These are phyloP conservation scores for Austrolebias charrua DNA, from an alignment of 2,797 vertebrate genomes.

Conservation along the genomic window DNA sequence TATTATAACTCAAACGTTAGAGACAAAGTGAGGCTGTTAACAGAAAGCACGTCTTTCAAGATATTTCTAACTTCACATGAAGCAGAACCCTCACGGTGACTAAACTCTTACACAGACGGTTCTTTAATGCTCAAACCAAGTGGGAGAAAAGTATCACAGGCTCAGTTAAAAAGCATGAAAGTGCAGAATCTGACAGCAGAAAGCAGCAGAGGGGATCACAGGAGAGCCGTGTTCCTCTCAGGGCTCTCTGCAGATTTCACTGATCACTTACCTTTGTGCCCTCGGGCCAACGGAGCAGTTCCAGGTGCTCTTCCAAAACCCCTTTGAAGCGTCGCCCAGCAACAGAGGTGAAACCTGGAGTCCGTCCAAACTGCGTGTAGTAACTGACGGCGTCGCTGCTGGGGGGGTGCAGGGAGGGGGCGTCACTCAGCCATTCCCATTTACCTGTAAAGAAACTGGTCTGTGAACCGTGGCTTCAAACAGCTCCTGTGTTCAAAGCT, in stretches of 20 bases:
- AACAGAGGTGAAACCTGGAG: constrained; percentile 72
- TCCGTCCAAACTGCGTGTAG: constrained; percentile 81
- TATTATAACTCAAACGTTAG: too few relatives aligned
- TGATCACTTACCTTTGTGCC: constrained; percentile 48
- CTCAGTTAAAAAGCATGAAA: background rate
- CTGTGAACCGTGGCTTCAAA: too few relatives aligned
- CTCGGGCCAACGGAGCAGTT: constrained; percentile 82
- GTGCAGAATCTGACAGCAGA: too few relatives aligned
- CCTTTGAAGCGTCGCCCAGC: constrained; percentile 76
- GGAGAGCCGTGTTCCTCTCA: background rate
- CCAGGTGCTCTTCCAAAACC: constrained; percentile 78
- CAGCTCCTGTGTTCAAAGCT: too few relatives aligned
- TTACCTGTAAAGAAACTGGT: constrained; percentile 74
- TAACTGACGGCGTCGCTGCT: constrained; percentile 79
- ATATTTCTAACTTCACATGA: too few relatives aligned
- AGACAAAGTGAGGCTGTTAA: too few relatives aligned
- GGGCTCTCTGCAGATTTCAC: background rate
- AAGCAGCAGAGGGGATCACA: constrained; percentile 5
- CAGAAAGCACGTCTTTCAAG: too few relatives aligned
- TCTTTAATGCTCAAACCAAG: background rate
- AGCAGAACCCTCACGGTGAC: background rate
- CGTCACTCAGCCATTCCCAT: constrained; percentile 87
- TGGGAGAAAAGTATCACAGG: background rate
- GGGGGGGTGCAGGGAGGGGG: constrained; percentile 80
- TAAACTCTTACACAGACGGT: too few relatives aligned